These are phyloP conservation scores for Fabriciana adippe DNA, from an alignment of 2,888 invertebrate genomes.

Conservation along the genomic window DNA sequence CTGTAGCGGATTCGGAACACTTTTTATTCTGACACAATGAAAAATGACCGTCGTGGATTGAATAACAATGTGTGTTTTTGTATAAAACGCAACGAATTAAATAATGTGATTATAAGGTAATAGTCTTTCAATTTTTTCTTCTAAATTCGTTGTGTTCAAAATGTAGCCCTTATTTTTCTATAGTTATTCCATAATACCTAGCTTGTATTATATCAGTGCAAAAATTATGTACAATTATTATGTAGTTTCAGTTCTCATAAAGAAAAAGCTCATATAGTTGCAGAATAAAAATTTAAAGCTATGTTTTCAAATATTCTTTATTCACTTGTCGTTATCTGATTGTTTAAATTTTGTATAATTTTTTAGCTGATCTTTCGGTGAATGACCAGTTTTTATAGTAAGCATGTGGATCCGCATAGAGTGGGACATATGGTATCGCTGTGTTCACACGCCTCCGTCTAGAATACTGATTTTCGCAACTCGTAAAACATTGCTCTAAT, in stretches of 20 bases:
- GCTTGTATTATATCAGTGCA: too few relatives aligned
- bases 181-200: too few relatives aligned
- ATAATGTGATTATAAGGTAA: too few relatives aligned
- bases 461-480: constrained; percentile 39
- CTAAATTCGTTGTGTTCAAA: too few relatives aligned
- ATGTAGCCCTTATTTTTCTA: too few relatives aligned
- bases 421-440: constrained; percentile 40
- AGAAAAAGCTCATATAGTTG: too few relatives aligned
- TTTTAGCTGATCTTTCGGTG: constrained; percentile 17
- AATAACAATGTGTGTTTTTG: constrained; percentile 54
- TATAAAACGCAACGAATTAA: too few relatives aligned
- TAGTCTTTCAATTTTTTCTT: too few relatives aligned
- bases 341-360: constrained; percentile 3
- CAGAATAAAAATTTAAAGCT: too few relatives aligned
- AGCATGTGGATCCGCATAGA: constrained; percentile 29
- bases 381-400: constrained; percentile 28
- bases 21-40: constrained; percentile 62
- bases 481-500: constrained; percentile 27
- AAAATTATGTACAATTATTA: too few relatives aligned
- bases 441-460: constrained; percentile 42
- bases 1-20: constrained; percentile 42
- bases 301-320: neutral
- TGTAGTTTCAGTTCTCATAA: too few relatives aligned
- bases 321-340: neutral
- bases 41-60: constrained; percentile 59